A percentile compares a stretch with the other conserved stretches of the same genome.
These are phyloP conservation scores for Parus major DNA, from an alignment of 2,113 vertebrate genomes.

Conservation along the genomic window DNA sequence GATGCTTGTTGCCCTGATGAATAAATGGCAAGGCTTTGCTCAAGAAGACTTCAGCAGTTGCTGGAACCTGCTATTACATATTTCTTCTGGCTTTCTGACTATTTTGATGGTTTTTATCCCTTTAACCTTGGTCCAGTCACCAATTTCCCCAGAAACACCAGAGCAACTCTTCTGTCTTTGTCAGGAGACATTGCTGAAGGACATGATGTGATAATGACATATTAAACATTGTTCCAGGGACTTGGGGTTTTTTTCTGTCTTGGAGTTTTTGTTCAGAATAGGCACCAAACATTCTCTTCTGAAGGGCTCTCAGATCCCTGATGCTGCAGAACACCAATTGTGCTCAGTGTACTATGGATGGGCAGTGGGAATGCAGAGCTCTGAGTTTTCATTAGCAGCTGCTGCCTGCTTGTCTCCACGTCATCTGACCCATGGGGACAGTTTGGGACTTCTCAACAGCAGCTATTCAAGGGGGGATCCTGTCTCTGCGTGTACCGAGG, in stretches of 20 bases:
- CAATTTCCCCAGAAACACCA: background rate
- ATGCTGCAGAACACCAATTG: background rate
- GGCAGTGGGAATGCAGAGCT: background rate
- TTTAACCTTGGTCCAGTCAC: background rate
- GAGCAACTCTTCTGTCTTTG: background rate
- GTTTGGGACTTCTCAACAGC: background rate
- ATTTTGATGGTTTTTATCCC: background rate
- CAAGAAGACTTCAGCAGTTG: background rate
- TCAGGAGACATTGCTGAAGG: background rate
- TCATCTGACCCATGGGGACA: background rate
- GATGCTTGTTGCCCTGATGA: background rate
- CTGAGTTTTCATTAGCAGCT: background rate
- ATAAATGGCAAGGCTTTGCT: background rate
- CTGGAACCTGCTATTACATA: background rate
- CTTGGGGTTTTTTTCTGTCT: background rate
- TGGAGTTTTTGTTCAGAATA: background rate
- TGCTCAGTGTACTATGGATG: background rate
- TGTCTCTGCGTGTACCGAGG: rapidly evolving
- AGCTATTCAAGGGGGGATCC: background rate
- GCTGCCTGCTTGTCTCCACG: background rate
- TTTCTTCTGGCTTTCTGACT: background rate
- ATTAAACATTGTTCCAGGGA: background rate
- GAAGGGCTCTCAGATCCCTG: background rate
- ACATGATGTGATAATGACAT: background rate
- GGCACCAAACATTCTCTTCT: background rate